Evolutionary conservation across 2,888 invertebrate genomes (phyloP).

Genomic region (Ecliptopera silaceata): DNA sequence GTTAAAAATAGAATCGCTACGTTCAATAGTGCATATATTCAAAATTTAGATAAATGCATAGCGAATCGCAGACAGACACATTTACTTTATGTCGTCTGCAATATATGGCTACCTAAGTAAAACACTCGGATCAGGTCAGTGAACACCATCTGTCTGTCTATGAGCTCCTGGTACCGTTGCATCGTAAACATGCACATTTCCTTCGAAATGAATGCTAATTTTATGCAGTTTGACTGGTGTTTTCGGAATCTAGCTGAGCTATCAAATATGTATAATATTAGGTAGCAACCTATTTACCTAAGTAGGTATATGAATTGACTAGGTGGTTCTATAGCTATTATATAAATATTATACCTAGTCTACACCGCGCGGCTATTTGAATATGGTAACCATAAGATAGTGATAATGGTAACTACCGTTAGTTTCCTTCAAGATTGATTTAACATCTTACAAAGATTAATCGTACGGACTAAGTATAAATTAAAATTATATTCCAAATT

Average conservation of each 20-base stretch:
- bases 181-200: slow-evolving; percentile 20
- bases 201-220: slow-evolving; percentile 12
- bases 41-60: background rate
- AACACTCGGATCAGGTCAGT: background rate
- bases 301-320: too few species aligned
- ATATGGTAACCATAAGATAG: too few species aligned
- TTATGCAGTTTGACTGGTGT: slow-evolving; percentile 10
- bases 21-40: too few species aligned
- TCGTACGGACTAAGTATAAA: too few species aligned
- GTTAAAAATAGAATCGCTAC: too few species aligned
- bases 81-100: slow-evolving; percentile 10
- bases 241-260: background rate
- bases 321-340: too few species aligned
- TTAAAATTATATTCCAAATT: too few species aligned
- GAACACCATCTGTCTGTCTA: slow-evolving; percentile 1
- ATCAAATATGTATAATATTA: background rate
- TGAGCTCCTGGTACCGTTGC: slow-evolving; percentile 21
- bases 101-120: slow-evolving; percentile 7
- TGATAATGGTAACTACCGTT: too few species aligned
- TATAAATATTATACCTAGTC: too few species aligned
- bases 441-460: too few species aligned
- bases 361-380: too few species aligned
- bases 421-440: too few species aligned
- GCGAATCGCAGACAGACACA: background rate
- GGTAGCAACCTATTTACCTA: background rate